Evolutionary conservation across 1,140 invertebrate genomes (phyloP).

Genomic region (Theocolax elegans): DNA sequence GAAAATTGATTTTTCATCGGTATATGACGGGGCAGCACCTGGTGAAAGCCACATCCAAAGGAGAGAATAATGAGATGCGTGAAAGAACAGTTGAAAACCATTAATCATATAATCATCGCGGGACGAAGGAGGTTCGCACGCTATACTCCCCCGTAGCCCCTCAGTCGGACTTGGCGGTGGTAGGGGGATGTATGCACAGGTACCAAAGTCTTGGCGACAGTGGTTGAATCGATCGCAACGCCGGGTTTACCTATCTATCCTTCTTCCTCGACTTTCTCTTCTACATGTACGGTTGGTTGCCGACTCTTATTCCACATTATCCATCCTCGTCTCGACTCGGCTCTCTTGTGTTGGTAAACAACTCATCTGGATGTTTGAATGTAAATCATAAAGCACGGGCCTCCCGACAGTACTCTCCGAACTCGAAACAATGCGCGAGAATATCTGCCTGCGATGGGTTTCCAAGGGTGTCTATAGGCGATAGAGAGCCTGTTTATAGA

Average conservation of each 20-base stretch:
- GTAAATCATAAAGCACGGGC: conserved; percentile 8
- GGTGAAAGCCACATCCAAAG: background rate
- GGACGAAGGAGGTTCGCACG: background rate
- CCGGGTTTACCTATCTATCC: no score
- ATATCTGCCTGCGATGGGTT: background rate
- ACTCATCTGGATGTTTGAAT: background rate
- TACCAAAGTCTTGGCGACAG: no score
- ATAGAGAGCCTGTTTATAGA: background rate
- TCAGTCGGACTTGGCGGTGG: no score
- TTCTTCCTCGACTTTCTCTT: no score
- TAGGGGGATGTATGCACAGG: no score
- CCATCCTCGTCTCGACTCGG: no score
- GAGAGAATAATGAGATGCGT: background rate
- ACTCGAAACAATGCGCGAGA: conserved; percentile 11
- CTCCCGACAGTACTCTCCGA: background rate
- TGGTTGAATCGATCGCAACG: no score
- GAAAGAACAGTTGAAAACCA: background rate
- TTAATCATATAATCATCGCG: conserved; percentile 22
- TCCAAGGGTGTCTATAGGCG: background rate
- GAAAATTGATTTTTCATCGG: conserved; percentile 8
- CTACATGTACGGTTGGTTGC: no score
- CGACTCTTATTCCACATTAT: no score
- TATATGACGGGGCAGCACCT: background rate
- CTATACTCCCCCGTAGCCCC: background rate
- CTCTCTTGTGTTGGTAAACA: no score